These are phyloP conservation scores for Hydrotaea diabolus DNA, from an alignment of 2,888 invertebrate species.

Conservation along the genomic window DNA sequence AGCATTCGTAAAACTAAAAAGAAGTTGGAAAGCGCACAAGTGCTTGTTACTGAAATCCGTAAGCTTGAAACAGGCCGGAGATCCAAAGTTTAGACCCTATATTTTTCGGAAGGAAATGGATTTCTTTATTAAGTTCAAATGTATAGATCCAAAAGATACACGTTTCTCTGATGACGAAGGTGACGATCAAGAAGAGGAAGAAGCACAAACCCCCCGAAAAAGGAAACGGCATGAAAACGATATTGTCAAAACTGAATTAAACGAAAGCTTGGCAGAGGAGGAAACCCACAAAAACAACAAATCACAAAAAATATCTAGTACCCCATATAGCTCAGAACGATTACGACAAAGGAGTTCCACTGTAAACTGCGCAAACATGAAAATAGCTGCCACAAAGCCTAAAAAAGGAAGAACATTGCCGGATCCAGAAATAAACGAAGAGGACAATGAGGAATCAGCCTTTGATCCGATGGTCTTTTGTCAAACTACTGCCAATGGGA, in stretches of 20 bases:
- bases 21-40: neutral
- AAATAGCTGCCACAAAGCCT: neutral
- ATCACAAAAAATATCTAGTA: neutral
- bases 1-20: neutral
- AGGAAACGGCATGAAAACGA: neutral
- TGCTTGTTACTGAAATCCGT: neutral
- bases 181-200: neutral
- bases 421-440: neutral
- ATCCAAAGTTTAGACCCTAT: slow-evolving; percentile 68
- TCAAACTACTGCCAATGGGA: neutral
- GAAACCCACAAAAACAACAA: neutral
- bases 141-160: slow-evolving; percentile 61
- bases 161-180: neutral
- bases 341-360: neutral
- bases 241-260: slow-evolving; percentile 63
- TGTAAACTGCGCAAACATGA: neutral
- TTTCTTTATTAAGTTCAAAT: slow-evolving; percentile 65
- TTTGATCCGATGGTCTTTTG: slow-evolving; percentile 13
- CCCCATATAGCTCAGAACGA: neutral
- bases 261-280: slow-evolving; percentile 39
- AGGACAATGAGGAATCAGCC: neutral
- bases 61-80: neutral
- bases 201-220: neutral
- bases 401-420: neutral
- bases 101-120: slow-evolving; percentile 73